phyloP scores from a whole-genome alignment of 2,888 invertebrate genomes.

The Stenurella melanura region DNA sequence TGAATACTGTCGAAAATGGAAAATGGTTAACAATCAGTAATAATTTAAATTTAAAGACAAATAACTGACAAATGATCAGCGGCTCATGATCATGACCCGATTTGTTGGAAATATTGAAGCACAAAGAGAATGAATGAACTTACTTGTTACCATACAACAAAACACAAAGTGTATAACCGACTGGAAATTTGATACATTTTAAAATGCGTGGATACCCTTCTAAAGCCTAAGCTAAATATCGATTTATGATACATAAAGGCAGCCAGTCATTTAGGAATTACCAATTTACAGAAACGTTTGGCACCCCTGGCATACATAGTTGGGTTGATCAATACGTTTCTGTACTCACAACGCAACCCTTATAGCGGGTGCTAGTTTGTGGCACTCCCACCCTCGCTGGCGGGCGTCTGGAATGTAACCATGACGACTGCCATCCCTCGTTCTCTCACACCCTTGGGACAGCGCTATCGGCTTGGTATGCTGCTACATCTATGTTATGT shows the following conservation, averaged over 20 bases:
- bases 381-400: conserved; percentile 29
- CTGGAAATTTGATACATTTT: not conserved
- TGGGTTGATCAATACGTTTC: conserved; percentile 38
- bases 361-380: conserved; percentile 18
- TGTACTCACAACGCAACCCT: conserved; percentile 37
- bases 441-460: conserved; percentile 2
- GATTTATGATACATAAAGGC: conserved; percentile 5
- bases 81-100: no score
- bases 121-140: not conserved
- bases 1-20: no score
- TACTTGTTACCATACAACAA: not conserved
- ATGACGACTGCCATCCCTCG: conserved; percentile 43
- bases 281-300: conserved; percentile 33
- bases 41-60: no score
- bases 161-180: not conserved
- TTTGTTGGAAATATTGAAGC: no score
- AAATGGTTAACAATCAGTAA: no score
- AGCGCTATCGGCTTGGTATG: not conserved
- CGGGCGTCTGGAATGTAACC: conserved; percentile 45
- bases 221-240: conserved; percentile 1
- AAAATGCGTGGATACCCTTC: not conserved
- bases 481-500: conserved; percentile 13
- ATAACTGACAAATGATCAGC: no score
- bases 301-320: conserved; percentile 39
- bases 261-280: conserved; percentile 25